Conservation (phyloP, 2,888 invertebrate genomes). For the Drosophila neotestacea region DNA sequence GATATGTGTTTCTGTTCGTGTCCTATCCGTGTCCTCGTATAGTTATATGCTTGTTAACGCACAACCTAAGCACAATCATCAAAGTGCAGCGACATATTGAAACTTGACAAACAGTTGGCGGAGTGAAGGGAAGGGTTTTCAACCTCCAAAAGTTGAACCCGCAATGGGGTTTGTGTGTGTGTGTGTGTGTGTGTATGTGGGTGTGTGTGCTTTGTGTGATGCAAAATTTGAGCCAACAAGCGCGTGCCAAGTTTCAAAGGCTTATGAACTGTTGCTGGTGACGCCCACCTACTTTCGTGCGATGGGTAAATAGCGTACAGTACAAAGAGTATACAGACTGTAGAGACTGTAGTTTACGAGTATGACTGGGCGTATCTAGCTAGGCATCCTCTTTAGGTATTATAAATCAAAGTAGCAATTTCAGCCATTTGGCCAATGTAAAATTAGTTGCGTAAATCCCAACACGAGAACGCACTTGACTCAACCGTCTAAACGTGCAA, state of each 20-base stretch:
- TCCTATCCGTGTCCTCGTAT: not conserved
- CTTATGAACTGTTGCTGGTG: conserved; percentile 18
- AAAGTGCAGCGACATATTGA: conserved; percentile 52
- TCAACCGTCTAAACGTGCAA: conserved; percentile 47
- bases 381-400: conserved; percentile 35
- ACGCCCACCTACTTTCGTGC: conserved; percentile 6
- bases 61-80: conserved; percentile 22
- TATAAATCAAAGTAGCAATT: conserved; percentile 76
- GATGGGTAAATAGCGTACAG: not conserved
- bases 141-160: conserved; percentile 14
- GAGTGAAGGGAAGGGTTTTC: not conserved
- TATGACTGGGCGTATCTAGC: conserved; percentile 12
- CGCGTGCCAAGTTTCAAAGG: conserved; percentile 63
- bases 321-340: conserved; percentile 1
- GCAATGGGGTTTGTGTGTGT: conserved; percentile 2
- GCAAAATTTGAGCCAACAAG: conserved; percentile 47
- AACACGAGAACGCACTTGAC: conserved; percentile 78
- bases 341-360: conserved; percentile 4
- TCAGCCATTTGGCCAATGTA: conserved; percentile 66
- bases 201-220: not conserved
- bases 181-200: conserved; percentile 10
- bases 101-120: conserved; percentile 39
- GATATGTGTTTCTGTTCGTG: not conserved
- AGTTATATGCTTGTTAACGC: conserved; percentile 4
- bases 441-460: conserved; percentile 80